Conservation (phyloP, 2,113 vertebrate genomes). For the Peromyscus californicus region DNA sequence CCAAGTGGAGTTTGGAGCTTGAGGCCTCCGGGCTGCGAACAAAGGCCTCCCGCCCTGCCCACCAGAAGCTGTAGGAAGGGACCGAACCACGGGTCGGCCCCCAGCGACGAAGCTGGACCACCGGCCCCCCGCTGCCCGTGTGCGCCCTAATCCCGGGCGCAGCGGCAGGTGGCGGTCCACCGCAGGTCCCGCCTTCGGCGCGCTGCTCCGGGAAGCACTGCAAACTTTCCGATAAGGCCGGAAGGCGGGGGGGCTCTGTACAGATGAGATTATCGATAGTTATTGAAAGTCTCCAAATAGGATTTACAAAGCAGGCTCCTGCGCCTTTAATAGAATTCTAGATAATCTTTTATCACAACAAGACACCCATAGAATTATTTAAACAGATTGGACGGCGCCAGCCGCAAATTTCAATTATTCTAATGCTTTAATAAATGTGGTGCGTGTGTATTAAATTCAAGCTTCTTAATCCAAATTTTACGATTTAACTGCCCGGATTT, state of each 20-base stretch:
- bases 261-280: conserved; percentile 92
- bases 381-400: conserved; percentile 94
- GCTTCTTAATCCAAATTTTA: conserved; percentile 92
- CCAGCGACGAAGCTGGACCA: conserved; percentile 84
- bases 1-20: conserved; percentile 33
- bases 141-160: conserved; percentile 88
- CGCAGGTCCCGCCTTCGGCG: conserved; percentile 84
- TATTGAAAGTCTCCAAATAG: conserved; percentile 93
- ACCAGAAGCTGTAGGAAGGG: conserved; percentile 63
- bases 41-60: conserved; percentile 77
- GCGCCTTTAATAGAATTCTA: conserved; percentile 96
- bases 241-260: conserved; percentile 91
- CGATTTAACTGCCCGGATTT: conserved; percentile 91
- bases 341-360: conserved; percentile 97
- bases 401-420: conserved; percentile 99
- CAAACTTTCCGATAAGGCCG: conserved; percentile 94
- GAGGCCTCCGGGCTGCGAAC: conserved; percentile 73
- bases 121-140: conserved; percentile 71
- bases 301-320: conserved; percentile 94
- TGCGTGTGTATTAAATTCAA: conserved; percentile 92
- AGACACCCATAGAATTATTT: conserved; percentile 96
- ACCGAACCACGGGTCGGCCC: background rate
- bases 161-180: conserved; percentile 90
- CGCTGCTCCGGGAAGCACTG: conserved; percentile 90
- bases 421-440: conserved; percentile 97